Conservation (phyloP, 1,140 invertebrate genomes). For the Brachionus asplanchnoidis region DNA sequence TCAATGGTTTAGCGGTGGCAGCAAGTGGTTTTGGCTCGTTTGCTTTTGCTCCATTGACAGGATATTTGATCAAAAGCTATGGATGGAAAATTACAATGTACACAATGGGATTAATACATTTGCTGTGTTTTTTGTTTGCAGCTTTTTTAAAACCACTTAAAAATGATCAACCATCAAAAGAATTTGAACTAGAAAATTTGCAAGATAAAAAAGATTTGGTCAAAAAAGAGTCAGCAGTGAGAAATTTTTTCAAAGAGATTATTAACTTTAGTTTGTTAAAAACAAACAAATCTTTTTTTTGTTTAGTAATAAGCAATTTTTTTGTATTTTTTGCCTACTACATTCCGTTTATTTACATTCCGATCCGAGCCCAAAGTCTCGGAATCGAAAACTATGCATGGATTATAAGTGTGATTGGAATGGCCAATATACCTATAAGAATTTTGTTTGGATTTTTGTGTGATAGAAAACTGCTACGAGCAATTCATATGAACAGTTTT, state of each 20-base stretch:
- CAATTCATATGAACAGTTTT: slow-evolving; percentile 27
- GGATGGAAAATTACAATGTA: slow-evolving; percentile 10
- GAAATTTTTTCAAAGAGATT: slow-evolving; percentile 68
- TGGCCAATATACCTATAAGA: slow-evolving; percentile 61
- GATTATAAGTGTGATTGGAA: slow-evolving; percentile 63
- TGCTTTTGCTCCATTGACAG: background rate
- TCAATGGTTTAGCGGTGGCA: slow-evolving; percentile 72
- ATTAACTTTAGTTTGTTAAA: slow-evolving; percentile 75
- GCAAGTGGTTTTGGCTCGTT: slow-evolving; percentile 43
- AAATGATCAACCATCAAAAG: background rate
- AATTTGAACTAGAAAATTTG: background rate
- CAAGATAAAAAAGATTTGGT: background rate
- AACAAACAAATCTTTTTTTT: slow-evolving; percentile 73
- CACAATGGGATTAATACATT: background rate
- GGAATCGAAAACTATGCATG: slow-evolving; percentile 2
- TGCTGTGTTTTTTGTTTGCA: background rate
- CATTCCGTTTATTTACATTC: slow-evolving; percentile 79
- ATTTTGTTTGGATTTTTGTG: slow-evolving; percentile 52
- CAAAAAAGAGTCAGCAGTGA: background rate
- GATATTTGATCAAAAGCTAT: background rate
- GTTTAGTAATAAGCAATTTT: slow-evolving; percentile 87
- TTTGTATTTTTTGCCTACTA: slow-evolving; percentile 92
- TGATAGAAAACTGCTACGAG: slow-evolving; percentile 59
- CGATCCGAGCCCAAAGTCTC: slow-evolving; percentile 52
- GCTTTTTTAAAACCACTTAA: background rate